Conservation (phyloP, 2,797 vertebrate genomes). For the Crocodylus rhombifer region DNA sequence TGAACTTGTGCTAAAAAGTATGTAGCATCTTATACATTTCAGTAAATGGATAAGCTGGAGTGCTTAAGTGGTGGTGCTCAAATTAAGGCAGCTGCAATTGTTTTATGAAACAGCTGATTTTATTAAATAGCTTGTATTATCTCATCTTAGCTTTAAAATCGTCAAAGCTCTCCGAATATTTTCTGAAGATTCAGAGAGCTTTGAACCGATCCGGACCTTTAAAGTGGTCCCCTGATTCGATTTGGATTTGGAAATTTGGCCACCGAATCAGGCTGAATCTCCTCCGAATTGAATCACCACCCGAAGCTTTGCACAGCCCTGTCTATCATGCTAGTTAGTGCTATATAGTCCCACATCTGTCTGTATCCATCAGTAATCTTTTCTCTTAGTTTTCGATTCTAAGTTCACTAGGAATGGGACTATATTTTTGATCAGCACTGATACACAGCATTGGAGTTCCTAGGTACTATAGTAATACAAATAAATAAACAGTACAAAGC, state of each 20-base stretch:
- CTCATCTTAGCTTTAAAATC: too few relatives aligned
- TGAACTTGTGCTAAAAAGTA: accelerated
- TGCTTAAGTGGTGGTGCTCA: accelerated
- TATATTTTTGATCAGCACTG: not conserved
- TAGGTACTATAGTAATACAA: not conserved
- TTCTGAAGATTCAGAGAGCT: too few relatives aligned
- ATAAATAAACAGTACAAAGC: not conserved
- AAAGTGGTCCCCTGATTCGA: too few relatives aligned
- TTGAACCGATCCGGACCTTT: too few relatives aligned
- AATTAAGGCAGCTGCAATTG: accelerated
- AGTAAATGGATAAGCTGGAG: not conserved
- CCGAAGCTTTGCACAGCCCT: too few relatives aligned
- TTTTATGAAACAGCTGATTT: not conserved
- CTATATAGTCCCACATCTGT: not conserved
- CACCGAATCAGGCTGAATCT: too few relatives aligned
- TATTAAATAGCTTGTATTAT: too few relatives aligned
- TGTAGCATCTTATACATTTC: not conserved
- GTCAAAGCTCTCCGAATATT: too few relatives aligned
- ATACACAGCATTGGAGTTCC: not conserved
- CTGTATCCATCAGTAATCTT: not conserved
- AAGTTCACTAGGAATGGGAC: not conserved
- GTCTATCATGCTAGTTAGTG: too few relatives aligned
- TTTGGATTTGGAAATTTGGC: too few relatives aligned
- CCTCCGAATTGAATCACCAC: too few relatives aligned
- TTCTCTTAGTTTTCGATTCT: not conserved